Base-by-base conservation (phyloP, 2,113 vertebrate genomes). In the Mola mola region DNA sequence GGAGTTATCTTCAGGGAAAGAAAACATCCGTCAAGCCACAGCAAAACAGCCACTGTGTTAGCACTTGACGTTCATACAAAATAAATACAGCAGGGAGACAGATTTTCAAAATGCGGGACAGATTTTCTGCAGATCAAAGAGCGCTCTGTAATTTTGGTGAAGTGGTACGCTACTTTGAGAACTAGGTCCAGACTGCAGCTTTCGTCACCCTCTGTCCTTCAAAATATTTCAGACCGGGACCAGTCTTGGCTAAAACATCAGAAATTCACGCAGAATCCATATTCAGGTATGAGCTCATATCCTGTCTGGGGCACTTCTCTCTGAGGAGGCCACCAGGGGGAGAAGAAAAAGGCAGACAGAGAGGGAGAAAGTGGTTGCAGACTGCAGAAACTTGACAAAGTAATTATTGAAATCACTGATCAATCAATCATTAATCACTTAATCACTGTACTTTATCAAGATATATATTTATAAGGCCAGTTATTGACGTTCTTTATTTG, bases 261-360 rank as follows among this genome's bases (percentile, higher is more conserved):
- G 69, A 58, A 44, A 75, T 70, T 77, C 49, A 72, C 28, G 4
- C 67, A 41, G 56, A 69, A 67, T 69, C 55, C 60, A 75, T 74
- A 82, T 77, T 73, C 61, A 72, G 79, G 41, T 53, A 89, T 91
- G 87, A 91, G 86, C 83, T 90, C 81, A 91, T 88, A 83, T 92
- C 86, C 89, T 90, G 87, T 90, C 85, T 89, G 82, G 74, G 72
- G 66, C 31, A 72, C 53, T 79, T 75, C 74, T 80, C 74, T 78
- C 66, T 41, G 67, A 57, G 66, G 84, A 75, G 74, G 62, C 50
- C 53, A 24, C 20, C 6, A 6, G 37, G 16, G 58, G 56, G 61
- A 64, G 73, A 72, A 50, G 61, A 71, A 75, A 68, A 77, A 84
- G 66, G 52, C 68, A 76, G 66, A 79, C 67, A 74, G 56, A 61